Percentiles rank a stretch among this genome's conserved stretches.
Evolutionary conservation across 2,797 vertebrate genomes (phyloP).

Genomic region (Cossypha caffra): DNA sequence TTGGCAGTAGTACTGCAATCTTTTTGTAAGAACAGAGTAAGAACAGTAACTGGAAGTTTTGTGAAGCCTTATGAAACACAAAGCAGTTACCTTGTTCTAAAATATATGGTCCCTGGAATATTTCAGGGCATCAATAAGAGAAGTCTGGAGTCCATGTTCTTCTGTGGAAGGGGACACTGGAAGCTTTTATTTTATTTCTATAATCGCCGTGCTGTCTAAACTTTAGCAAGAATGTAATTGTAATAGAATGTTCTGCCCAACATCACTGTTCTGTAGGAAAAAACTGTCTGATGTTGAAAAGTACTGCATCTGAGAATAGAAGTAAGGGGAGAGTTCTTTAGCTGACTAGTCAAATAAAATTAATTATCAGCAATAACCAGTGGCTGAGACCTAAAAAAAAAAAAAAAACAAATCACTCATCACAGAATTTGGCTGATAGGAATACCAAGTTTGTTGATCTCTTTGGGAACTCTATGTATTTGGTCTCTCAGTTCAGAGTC

Average conservation of each 20-base stretch:
- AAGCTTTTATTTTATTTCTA: neutral
- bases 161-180: neutral
- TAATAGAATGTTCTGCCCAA: neutral
- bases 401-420: neutral
- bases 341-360: neutral
- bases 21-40: neutral
- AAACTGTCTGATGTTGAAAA: neutral
- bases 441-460: neutral
- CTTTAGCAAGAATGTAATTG: neutral
- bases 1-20: neutral
- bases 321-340: neutral
- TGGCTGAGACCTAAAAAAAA: neutral
- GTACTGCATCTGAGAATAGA: neutral
- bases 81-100: neutral
- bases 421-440: neutral
- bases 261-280: neutral
- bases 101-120: neutral
- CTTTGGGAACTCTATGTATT: neutral
- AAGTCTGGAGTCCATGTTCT: neutral
- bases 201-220: neutral
- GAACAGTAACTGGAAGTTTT: neutral
- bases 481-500: neutral
- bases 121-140: neutral
- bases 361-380: neutral
- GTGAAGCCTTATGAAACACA: neutral